Evolutionary conservation across 2,113 vertebrate species (phyloP).

Genomic region (Piaya cayana): DNA sequence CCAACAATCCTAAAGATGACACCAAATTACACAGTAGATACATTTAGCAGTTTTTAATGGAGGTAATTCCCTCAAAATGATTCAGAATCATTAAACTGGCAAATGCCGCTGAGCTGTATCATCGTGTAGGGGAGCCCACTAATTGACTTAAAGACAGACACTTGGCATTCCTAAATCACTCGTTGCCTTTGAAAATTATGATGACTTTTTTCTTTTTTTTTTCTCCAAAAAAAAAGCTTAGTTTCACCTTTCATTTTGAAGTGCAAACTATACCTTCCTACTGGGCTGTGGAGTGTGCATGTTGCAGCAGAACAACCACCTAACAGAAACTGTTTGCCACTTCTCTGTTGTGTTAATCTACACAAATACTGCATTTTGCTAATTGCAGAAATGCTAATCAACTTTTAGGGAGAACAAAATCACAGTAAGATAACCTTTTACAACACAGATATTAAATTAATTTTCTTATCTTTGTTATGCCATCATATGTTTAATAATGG

Average conservation of each 20-base stretch:
- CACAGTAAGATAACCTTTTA: background rate
- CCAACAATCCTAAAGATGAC: background rate
- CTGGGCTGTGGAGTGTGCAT: fast-evolving
- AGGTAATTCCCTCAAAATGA: background rate
- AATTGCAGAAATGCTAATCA: background rate
- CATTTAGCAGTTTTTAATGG: background rate
- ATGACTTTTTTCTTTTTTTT: background rate
- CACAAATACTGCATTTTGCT: background rate
- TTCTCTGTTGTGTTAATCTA: background rate
- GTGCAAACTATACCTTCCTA: background rate
- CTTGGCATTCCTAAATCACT: background rate
- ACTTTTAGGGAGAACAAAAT: background rate
- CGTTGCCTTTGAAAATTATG: background rate
- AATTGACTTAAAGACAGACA: background rate
- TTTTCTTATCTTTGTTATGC: background rate
- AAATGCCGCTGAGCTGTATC: background rate
- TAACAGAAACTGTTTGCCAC: background rate
- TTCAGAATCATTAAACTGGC: background rate
- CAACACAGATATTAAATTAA: background rate
- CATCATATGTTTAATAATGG: background rate
- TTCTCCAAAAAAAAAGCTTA: background rate
- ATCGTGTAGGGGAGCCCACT: background rate
- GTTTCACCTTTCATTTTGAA: background rate
- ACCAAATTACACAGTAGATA: background rate
- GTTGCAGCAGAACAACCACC: background rate